Evolutionary conservation across 2,888 invertebrate genomes (phyloP).

Genomic region (Anthrax anthrax): DNA sequence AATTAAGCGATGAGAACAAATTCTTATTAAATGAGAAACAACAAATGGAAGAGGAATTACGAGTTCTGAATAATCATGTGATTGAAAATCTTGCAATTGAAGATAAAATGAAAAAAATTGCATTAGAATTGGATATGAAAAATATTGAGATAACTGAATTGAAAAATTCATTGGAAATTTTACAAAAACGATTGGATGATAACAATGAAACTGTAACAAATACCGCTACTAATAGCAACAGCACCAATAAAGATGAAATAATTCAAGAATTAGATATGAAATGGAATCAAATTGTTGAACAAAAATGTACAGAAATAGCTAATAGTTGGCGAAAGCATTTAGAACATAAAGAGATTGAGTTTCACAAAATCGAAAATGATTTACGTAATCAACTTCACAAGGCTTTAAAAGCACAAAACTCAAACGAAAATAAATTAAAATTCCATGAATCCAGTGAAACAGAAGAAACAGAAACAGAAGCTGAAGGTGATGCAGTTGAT

Average conservation of each 20-base stretch:
- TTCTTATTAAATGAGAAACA: constrained; percentile 24
- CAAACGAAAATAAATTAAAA: constrained; percentile 8
- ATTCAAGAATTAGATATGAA: constrained; percentile 24
- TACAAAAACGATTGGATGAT: constrained; percentile 10
- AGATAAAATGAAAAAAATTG: constrained; percentile 26
- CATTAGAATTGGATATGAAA: constrained; percentile 28
- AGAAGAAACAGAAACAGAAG: constrained; percentile 30
- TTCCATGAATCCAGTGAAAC: too few relatives aligned
- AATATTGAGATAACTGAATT: constrained; percentile 31
- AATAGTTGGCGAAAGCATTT: constrained; percentile 56
- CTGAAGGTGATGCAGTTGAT: constrained; percentile 22
- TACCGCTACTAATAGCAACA: constrained; percentile 10
- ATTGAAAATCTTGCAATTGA: constrained; percentile 26
- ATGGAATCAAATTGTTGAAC: constrained; percentile 44
- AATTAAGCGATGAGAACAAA: constrained; percentile 8
- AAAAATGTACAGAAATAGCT: constrained; percentile 52
- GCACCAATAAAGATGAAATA: too few relatives aligned
- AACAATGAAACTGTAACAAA: background rate
- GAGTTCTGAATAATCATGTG: constrained; percentile 31
- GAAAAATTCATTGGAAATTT: constrained; percentile 20
- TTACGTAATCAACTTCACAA: too few relatives aligned
- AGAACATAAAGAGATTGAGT: constrained; percentile 27
- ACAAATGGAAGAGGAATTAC: constrained; percentile 30
- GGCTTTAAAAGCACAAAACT: too few relatives aligned
- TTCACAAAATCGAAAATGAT: constrained; percentile 33